Evolutionary conservation across 1,140 invertebrate species (phyloP), one percentile per base, ranked within the genome.

Genomic region (Scaptomyza graminum): DNA sequence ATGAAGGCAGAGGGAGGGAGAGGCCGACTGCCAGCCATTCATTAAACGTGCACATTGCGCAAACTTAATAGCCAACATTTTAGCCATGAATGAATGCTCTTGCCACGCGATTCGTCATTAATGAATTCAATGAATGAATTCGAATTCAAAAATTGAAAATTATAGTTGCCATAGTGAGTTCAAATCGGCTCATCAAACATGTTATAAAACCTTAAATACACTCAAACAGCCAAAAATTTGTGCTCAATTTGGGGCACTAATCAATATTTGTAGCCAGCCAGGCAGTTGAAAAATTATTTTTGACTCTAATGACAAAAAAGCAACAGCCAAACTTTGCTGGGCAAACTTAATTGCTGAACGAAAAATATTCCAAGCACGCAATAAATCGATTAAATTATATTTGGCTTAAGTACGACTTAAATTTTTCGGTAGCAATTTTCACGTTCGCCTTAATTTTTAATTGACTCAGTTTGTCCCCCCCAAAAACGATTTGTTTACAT

Each of bases 301-400:
- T 74, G 78, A 85, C 81, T 85, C 71, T 80, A 77, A 84, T 84
- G 15, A 43, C 8, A 44, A 12, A 60, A 68, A 60, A 62, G 34
- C 25, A 52, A 43, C 7, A 44, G 12, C 52, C 34, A 50, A 25
- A 60, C 16, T 34, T 11, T 34, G 65, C 5, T 39, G 13, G 46
- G 31, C 11, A 39, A 25, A 55, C 56, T 68, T 87, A 83, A 88
- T 82, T 88, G 62, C 65, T 8, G 28, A 62, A 0, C 4, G 12
- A 39, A 73, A 56, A 73, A 71, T 66, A 88, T 88, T 83, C 83
- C 67, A 67, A 65, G 49, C 83, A 88, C 83, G 83, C 83, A 88
- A 88, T 70, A 73, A 88, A 88, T 88, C 83, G 83, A 88, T 88
- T 88, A 88, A 75, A 85, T 68, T 74, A 78, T 74, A 73, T 87